phyloP scores from a whole-genome alignment of 2,888 invertebrate species.

The Ormyrus pomaceus region DNA sequence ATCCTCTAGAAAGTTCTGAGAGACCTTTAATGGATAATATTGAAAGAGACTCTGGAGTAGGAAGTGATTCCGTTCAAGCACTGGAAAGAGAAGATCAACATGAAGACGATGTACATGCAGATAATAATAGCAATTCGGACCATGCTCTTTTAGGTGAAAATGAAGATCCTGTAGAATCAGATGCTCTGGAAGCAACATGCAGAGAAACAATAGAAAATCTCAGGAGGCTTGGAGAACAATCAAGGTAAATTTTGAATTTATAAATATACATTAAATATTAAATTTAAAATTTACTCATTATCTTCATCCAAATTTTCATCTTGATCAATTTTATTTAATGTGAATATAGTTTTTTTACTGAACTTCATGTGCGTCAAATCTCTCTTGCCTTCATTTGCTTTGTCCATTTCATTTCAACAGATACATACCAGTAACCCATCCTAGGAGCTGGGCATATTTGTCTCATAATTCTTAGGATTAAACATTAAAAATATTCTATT shows the following conservation, averaged over 20 bases:
- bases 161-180: conserved; percentile 71
- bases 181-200: conserved; percentile 70
- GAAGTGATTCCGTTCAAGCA: conserved; percentile 73
- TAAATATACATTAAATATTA: too few species aligned
- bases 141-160: conserved; percentile 62
- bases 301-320: too few species aligned
- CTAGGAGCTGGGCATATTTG: too few species aligned
- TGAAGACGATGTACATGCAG: conserved; percentile 69
- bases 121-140: conserved; percentile 66
- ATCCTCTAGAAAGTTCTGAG: conserved; percentile 68
- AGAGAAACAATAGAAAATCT: conserved; percentile 74
- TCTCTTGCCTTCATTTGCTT: too few species aligned
- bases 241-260: conserved; percentile 64
- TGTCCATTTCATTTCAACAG: too few species aligned
- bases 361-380: too few species aligned
- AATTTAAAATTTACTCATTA: too few species aligned
- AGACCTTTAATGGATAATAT: conserved; percentile 70
- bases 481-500: too few species aligned
- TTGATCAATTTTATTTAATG: too few species aligned
- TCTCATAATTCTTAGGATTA: too few species aligned
- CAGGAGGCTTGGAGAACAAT: conserved; percentile 72
- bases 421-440: too few species aligned
- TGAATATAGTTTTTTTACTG: too few species aligned
- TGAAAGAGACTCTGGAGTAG: conserved; percentile 74
- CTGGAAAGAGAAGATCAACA: conserved; percentile 73